Evolutionary conservation across 2,113 vertebrate genomes (phyloP), one percentile per base, ranked within the genome.

Genomic region (Neoarius graeffei): DNA sequence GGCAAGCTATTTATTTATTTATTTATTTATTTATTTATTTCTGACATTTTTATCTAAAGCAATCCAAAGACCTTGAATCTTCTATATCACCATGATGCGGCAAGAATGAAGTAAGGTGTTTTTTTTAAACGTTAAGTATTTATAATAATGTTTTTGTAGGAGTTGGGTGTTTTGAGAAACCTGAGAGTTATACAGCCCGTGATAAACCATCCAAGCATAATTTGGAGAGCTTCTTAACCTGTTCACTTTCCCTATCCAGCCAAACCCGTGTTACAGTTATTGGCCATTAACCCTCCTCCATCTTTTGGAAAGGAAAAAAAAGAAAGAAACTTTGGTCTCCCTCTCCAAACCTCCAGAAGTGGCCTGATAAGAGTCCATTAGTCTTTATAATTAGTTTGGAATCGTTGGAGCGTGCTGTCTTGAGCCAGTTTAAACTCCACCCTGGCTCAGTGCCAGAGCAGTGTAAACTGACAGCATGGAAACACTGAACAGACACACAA

Each of bases 341-440:
- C 27, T 62, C 57, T 83, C 80, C 60, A 69, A 42, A n/a, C 30
- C 54, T 87, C 66, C 82, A 85, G 82, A 52, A 71, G 14, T 14
- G 56, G 23, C 79, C 88, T 81, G 93, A 94, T 93, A 92, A 94
- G 89, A 50, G 42, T 93, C 94, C 94, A 95, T 95, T 93, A 94
- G 92, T 93, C 92, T 92, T 94, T 93, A 93, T 95, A 95, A 95
- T 95, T 95, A 92, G 94, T 91, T 86, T 89, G 88, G 86, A 89
- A 85, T 90, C 82, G 91, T 90, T 89, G 83, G 87, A 88, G 90
- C 60, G 82, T 79, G 81, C 35, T 83, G 66, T 82, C 85, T 88
- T 67, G 52, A 42, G 83, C 85, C 84, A 54, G 85, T 25, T 90
- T 91, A 60, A 92, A 74, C 80, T 89, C 25, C 84, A 71, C 59